Base-by-base conservation (phyloP, 2,888 invertebrate genomes). In the Troides oblongomaculatus region DNA sequence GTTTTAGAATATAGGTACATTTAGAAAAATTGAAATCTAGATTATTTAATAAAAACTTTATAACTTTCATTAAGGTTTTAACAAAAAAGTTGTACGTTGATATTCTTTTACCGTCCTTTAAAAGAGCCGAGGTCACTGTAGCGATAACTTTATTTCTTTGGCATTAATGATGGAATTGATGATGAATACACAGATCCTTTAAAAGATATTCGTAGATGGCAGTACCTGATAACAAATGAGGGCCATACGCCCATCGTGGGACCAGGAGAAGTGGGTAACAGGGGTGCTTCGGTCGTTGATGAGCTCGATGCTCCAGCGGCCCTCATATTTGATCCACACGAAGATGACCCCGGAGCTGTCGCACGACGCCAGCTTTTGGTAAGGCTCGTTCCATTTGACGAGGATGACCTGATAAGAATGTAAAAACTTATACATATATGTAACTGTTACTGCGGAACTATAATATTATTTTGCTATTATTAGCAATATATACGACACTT, bases 291-390 rank as follows among this genome's bases (percentile, higher is more conserved):
- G 94, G 91, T 99, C 99, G 89, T 99, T 99, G 87, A 99, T 99
- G 76, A 99, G 94, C 90, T 99, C 99, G 80, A 99, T 99, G 77
- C 98, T 98, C 99, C 99, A 99, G 61, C 99, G 95, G 59, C 98
- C 99, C 85, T 99, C 99, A 89, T 99, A 99, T 87, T 99, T 99
- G 82, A 99, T 99, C 99, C 99, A 99, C 39, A 99, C 99, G 89
- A 99, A 99, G 84, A 99, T 99, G 70, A 99, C 98, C 1, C 99
- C 99, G 2, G 97, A 97, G 81, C 97, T 97, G 93, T 99, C 99
- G 90, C 99, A 99, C 7, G 99, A 98, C 8, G 99, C 99, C 77
- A 99, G 92, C 89, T 99, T 99, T 92, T 99, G 98, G 87, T 99
- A 99, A 0, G 98, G 98, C 86, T 98, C 98, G 92, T 99, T 99